phyloP scores from a whole-genome alignment of 2,797 vertebrate genomes.

The Enteromius thamalakanensis region DNA sequence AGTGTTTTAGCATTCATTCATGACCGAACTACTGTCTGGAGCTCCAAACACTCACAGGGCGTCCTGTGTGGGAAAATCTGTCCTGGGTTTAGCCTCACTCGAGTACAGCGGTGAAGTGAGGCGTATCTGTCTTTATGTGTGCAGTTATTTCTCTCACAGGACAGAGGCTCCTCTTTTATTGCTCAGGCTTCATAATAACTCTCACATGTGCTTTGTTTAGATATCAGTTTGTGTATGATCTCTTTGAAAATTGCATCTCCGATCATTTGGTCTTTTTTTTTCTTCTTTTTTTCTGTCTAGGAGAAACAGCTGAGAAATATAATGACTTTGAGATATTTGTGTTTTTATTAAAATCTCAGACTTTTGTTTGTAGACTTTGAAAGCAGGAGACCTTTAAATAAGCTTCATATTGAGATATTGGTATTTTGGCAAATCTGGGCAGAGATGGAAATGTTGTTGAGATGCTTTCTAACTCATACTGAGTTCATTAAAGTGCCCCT shows the following conservation, averaged over 20 bases:
- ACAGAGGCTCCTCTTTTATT: not conserved
- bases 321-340: not conserved
- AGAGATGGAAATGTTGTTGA: not conserved
- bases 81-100: constrained; percentile 32
- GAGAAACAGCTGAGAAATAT: not conserved
- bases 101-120: constrained; percentile 7
- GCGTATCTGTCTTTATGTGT: constrained; percentile 4
- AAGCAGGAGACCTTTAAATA: not conserved
- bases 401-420: not conserved
- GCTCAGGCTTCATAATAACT: not conserved
- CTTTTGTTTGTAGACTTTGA: not conserved
- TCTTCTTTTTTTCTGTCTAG: not conserved
- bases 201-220: not conserved
- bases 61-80: constrained; percentile 67
- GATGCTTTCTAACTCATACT: too few relatives aligned
- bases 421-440: not conserved
- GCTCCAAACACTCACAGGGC: not conserved
- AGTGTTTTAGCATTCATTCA: constrained; percentile 38
- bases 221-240: not conserved
- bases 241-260: too few relatives aligned
- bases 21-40: constrained; percentile 21
- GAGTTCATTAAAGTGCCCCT: too few relatives aligned
- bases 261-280: not conserved
- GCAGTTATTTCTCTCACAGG: constrained; percentile 7
- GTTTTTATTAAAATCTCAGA: not conserved